phyloP scores from a whole-genome alignment of 2,888 invertebrate species.

The Pseudococcus jackbeardsleyi region DNA sequence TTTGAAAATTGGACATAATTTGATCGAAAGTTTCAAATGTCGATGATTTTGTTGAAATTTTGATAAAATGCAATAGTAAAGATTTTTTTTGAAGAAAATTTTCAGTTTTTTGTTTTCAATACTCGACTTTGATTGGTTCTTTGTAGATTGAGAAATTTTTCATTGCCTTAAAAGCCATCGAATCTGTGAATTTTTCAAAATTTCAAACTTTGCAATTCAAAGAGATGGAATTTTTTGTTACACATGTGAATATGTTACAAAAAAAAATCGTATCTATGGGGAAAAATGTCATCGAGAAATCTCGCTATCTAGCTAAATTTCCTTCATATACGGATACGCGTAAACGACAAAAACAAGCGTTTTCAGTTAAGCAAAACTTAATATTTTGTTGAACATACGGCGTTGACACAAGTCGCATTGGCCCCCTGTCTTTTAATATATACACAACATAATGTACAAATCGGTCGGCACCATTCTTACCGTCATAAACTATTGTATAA shows the following conservation, averaged over 20 bases:
- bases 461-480: slow-evolving; percentile 46
- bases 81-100: no score
- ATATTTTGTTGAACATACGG: slow-evolving; percentile 57
- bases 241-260: not conserved
- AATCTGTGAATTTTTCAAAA: no score
- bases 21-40: not conserved
- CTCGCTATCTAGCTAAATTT: not conserved
- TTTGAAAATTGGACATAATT: not conserved
- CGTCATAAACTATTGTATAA: slow-evolving; percentile 56
- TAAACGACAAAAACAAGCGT: slow-evolving; percentile 51
- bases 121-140: no score
- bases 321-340: not conserved
- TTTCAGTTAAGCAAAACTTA: slow-evolving; percentile 54
- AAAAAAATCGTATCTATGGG: not conserved
- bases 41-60: not conserved
- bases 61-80: not conserved
- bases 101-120: no score
- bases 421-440: slow-evolving; percentile 33
- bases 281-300: not conserved
- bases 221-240: no score
- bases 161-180: no score
- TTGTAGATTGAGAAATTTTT: no score
- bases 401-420: slow-evolving; percentile 54
- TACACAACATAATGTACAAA: slow-evolving; percentile 41
- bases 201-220: no score